These are phyloP conservation scores for Percopsis transmontana DNA, from an alignment of 2,113 vertebrate genomes.

Conservation along the genomic window DNA sequence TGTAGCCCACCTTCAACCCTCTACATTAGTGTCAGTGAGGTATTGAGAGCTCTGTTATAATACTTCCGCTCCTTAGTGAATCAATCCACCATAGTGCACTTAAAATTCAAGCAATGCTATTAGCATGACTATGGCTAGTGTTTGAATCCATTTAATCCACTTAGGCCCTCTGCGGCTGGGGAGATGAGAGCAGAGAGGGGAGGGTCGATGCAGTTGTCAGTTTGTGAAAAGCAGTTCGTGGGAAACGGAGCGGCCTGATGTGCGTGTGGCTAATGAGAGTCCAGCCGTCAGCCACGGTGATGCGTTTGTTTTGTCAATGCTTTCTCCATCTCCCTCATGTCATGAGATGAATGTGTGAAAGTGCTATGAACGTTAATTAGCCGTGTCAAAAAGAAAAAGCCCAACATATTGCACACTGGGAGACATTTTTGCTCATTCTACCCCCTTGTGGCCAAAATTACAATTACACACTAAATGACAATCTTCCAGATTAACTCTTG, in stretches of 20 bases:
- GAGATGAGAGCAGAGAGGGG: slow-evolving; percentile 17
- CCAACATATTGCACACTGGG: too few relatives aligned
- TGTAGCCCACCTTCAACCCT: not conserved
- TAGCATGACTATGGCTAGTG: slow-evolving; percentile 48
- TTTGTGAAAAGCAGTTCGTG: not conserved
- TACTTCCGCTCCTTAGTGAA: slow-evolving; percentile 45
- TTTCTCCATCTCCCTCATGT: not conserved
- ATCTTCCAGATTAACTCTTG: too few relatives aligned
- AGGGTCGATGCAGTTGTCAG: slow-evolving; percentile 16
- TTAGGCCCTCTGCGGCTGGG: slow-evolving; percentile 45
- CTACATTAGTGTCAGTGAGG: slow-evolving; percentile 4
- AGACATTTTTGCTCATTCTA: too few relatives aligned
- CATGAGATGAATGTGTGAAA: not conserved
- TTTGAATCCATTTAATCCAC: slow-evolving; percentile 72
- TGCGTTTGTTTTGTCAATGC: not conserved
- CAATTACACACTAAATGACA: too few relatives aligned
- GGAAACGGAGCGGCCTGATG: not conserved
- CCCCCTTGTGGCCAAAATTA: too few relatives aligned
- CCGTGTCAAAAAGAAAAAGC: too few relatives aligned
- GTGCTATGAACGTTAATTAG: not conserved
- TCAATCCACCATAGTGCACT: slow-evolving; percentile 54
- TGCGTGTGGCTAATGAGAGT: not conserved
- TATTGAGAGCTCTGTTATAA: slow-evolving; percentile 28
- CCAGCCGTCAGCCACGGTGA: not conserved
- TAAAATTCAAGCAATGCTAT: slow-evolving; percentile 59